Evolutionary conservation across 1,140 invertebrate species (phyloP).

Genomic region (Ceratina japonica): DNA sequence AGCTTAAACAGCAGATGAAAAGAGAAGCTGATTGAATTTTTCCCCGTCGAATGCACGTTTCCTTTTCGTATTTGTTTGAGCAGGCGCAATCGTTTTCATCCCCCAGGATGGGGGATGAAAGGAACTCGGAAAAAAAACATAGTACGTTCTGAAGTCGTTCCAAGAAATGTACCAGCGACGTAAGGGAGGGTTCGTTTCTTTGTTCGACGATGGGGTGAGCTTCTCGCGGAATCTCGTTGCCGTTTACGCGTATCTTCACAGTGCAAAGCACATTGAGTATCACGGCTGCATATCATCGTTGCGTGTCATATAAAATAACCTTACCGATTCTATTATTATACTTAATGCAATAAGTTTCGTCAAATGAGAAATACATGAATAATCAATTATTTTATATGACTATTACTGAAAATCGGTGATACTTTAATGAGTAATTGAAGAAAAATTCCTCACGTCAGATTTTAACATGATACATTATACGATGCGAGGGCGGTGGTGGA

Average conservation of each 20-base stretch:
- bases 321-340: no score
- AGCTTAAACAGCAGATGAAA: background rate
- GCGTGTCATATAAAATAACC: no score
- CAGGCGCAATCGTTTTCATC: background rate
- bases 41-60: background rate
- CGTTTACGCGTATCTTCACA: background rate
- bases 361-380: no score
- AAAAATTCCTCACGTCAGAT: no score
- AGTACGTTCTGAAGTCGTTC: constrained; percentile 8
- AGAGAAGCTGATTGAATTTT: background rate
- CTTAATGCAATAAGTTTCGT: no score
- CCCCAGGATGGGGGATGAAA: background rate
- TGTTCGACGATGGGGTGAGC: background rate
- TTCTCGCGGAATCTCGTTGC: constrained; percentile 9
- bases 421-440: no score
- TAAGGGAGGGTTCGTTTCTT: background rate
- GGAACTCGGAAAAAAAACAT: no score
- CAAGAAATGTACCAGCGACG: background rate
- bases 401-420: no score
- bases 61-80: constrained; percentile 15
- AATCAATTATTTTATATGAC: no score
- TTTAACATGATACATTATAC: no score
- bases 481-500: no score
- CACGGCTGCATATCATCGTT: background rate
- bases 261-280: background rate